Evolutionary conservation across 2,888 invertebrate genomes (phyloP), one percentile per base, ranked within the genome.

Genomic region (Sisyra terminalis): DNA sequence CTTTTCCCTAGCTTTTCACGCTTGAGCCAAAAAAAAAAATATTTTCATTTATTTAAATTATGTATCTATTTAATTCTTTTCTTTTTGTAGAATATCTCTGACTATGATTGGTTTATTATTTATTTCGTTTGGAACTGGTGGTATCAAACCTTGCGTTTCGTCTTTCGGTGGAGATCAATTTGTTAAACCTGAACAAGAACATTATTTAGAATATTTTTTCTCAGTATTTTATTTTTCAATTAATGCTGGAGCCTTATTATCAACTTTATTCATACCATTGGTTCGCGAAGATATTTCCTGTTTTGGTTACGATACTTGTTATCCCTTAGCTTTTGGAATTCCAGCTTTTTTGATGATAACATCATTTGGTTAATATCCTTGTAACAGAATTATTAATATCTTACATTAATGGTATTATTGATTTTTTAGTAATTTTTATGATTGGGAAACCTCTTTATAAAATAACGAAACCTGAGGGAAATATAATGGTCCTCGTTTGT

Each of bases 141-240:
- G 78, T 5, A 75, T 81, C 47, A 75, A 80, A 47, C 78, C 80
- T 1, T 79, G 78, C 55, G 75, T 81, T 32, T 67, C 75, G 9
- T 73, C 80, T 1, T 70, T 81, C 54, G 80, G 79, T 6, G 80
- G 78, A 7, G 72, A 78, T 54, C 80, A 79, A 57, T 76, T 78
- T 50, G 57, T 60, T 38, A 44, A 68, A 24, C 68, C 69, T 5
- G 61, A 67, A 42, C 70, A 77, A 58, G 65, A 66, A 36, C 55
- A 58, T 46, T 64, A 70, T 50, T 60, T 76, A 44, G 62, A 66
- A 3, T 63, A 67, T 36, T 81, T 77, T 54, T 81, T 81, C 55
- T 77, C 76, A 1, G 56, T 77, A 11, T 81, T 80, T 54, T 81
- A 80, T 56, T 75, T 80, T 53, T 61, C 64, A 1, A 67, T 68